Evolutionary conservation across 1,140 invertebrate species (phyloP).

Genomic region (Drosophila auraria): DNA sequence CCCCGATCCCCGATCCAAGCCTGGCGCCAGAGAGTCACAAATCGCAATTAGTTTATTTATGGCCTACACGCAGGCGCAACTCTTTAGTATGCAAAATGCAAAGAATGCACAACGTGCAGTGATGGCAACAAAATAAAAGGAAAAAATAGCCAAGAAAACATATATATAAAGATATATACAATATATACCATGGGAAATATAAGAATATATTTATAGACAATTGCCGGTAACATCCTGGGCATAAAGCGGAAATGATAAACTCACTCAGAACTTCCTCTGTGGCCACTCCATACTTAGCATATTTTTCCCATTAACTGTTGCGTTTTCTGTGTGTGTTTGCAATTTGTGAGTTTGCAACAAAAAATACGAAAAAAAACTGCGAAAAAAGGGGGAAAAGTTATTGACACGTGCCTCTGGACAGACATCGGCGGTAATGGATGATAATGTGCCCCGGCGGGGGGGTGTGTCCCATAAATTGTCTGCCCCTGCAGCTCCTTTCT

Average conservation of each 20-base stretch:
- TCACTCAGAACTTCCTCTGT: slow-evolving; percentile 16
- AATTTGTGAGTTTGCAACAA: slow-evolving; percentile 46
- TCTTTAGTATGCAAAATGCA: slow-evolving; percentile 69
- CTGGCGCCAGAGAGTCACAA: slow-evolving; percentile 62
- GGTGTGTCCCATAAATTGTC: slow-evolving; percentile 25
- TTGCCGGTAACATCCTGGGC: slow-evolving; percentile 59
- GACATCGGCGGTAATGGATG: slow-evolving; percentile 23
- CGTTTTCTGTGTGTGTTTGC: slow-evolving; percentile 5
- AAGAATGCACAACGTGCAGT: slow-evolving; percentile 25
- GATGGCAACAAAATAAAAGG: slow-evolving; percentile 1
- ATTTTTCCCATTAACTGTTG: slow-evolving; percentile 38
- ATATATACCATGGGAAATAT: slow-evolving; percentile 6
- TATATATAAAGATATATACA: slow-evolving; percentile 9
- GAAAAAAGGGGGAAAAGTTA: slow-evolving; percentile 28
- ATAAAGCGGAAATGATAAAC: slow-evolving; percentile 77
- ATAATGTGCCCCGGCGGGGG: neutral
- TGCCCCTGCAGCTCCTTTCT: neutral
- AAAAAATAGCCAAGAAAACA: neutral
- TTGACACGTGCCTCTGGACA: slow-evolving; percentile 42
- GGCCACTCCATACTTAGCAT: slow-evolving; percentile 34
- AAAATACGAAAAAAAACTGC: neutral
- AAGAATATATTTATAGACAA: slow-evolving; percentile 54
- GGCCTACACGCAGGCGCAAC: slow-evolving; percentile 66
- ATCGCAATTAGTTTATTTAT: slow-evolving; percentile 80
- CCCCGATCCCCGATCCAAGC: neutral